Evolutionary conservation across 2,888 invertebrate genomes (phyloP).

Genomic region (Drosophila mercatorum): DNA sequence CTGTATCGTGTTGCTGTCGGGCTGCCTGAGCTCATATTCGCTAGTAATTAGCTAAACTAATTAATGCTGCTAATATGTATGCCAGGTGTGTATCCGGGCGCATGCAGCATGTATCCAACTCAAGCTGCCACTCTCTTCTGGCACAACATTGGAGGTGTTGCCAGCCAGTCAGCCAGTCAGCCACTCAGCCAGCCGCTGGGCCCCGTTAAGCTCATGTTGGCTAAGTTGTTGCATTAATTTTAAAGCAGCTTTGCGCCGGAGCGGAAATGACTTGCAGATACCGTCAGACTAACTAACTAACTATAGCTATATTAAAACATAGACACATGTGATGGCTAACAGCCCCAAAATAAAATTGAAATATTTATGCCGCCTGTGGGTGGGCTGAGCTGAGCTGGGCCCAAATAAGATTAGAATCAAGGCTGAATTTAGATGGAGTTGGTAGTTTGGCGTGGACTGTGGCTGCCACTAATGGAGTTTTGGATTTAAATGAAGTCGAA

Average conservation of each 20-base stretch:
- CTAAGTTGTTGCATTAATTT: constrained; percentile 41
- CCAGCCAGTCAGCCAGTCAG: not conserved
- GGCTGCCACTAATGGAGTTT: not conserved
- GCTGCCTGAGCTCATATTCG: constrained; percentile 17
- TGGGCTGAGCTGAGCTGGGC: not conserved
- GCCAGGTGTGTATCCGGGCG: constrained; percentile 24
- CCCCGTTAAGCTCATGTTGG: constrained; percentile 37
- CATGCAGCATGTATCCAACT: constrained; percentile 3
- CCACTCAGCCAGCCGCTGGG: constrained; percentile 27
- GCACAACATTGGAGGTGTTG: constrained; percentile 25
- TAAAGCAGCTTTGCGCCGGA: constrained; percentile 49
- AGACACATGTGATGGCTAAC: not conserved
- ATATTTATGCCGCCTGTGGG: constrained; percentile 16
- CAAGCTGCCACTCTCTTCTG: constrained; percentile 15
- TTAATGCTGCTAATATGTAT: constrained; percentile 62
- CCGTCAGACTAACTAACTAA: not conserved
- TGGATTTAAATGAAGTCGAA: not conserved
- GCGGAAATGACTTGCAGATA: constrained; percentile 19
- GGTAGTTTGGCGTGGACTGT: not conserved
- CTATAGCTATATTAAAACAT: not conserved
- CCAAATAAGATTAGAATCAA: not conserved
- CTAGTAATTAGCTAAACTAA: constrained; percentile 70
- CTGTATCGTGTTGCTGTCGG: no score
- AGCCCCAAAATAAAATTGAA: constrained; percentile 1
- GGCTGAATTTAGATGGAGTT: constrained; percentile 11